Conservation (phyloP, 1,140 invertebrate species). For the Drosophila tsacasi region DNA sequence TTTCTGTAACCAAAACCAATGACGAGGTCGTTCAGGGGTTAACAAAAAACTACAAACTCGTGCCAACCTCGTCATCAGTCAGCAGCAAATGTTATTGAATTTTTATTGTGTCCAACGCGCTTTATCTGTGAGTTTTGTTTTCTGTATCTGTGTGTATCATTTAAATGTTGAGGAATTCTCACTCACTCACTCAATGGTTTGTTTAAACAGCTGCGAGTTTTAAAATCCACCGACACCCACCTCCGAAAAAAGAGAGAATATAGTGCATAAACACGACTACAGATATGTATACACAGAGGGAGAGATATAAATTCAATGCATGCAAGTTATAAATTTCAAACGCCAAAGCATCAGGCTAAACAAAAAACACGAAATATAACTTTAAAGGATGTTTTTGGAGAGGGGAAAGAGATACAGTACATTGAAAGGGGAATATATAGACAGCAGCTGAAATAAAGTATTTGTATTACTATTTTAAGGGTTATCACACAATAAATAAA, state of each 20-base stretch:
- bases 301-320: slow-evolving; percentile 39
- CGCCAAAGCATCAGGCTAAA: slow-evolving; percentile 69
- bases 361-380: slow-evolving; percentile 37
- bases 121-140: slow-evolving; percentile 16
- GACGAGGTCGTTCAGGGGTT: slow-evolving; percentile 50
- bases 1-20: slow-evolving; percentile 67
- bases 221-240: slow-evolving; percentile 37
- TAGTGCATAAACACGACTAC: slow-evolving; percentile 62
- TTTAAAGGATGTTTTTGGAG: background rate
- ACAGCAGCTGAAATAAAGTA: background rate
- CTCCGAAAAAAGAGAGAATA: background rate
- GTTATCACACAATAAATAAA: background rate
- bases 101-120: slow-evolving; percentile 49
- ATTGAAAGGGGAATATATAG: background rate
- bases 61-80: slow-evolving; percentile 37
- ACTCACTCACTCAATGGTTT: slow-evolving; percentile 40
- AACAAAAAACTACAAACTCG: slow-evolving; percentile 17
- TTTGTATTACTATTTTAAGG: background rate
- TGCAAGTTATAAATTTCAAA: slow-evolving; percentile 66
- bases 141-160: slow-evolving; percentile 18
- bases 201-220: slow-evolving; percentile 73
- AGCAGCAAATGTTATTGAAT: slow-evolving; percentile 77
- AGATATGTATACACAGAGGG: slow-evolving; percentile 12
- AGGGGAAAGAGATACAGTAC: background rate
- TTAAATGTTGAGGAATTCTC: slow-evolving; percentile 42